Evolutionary conservation across 2,113 vertebrate genomes (phyloP), one percentile per base, ranked within the genome.

Genomic region (Channa maculata): DNA sequence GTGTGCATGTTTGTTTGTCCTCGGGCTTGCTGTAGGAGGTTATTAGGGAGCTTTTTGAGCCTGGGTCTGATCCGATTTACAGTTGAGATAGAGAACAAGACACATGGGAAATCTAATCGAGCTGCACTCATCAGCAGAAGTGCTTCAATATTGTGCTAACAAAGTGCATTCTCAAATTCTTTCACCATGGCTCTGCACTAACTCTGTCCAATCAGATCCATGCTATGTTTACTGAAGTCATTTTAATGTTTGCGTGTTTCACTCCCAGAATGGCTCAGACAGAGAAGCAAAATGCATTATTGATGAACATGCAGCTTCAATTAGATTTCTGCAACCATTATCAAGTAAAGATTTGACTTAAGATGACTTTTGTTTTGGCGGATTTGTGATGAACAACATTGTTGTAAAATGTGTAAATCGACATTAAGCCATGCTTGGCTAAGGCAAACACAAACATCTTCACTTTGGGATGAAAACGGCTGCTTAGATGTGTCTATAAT

Each of bases 31-130:
- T 4, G 51, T 85, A 63, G 77, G 79, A 82, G 64, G 73, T 79
- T 71, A 82, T 80, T 44, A 72, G 75, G 48, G 66, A n/a, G 64
- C 55, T 68, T 69, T 85, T 70, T 57, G 74, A 76, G 80, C 62
- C 24, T 45, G 48, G 53, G 65, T 36, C 68, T 79, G 76, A 86
- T 88, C 80, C 75, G 63, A 89, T 88, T 81, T 85, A 89, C 81
- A 75, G 73, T 66, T 1, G 69, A 60, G 71, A 64, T 50, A 68
- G 71, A 52, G 62, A 77, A 75, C 38, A 74, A 82, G 80, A 84
- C 85, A 58, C 63, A 51, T 63, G 84, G 75, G 74, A 86, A 88
- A 87, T 86, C 79, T 74, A 79, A 75, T 74, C 11, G 15, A 71
- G 65, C 38, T 8, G 8, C 58, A 65, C 69, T 82, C 77, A 77